phyloP scores from a whole-genome alignment of 2,797 vertebrate species.

The Malacoctenus gilli region DNA sequence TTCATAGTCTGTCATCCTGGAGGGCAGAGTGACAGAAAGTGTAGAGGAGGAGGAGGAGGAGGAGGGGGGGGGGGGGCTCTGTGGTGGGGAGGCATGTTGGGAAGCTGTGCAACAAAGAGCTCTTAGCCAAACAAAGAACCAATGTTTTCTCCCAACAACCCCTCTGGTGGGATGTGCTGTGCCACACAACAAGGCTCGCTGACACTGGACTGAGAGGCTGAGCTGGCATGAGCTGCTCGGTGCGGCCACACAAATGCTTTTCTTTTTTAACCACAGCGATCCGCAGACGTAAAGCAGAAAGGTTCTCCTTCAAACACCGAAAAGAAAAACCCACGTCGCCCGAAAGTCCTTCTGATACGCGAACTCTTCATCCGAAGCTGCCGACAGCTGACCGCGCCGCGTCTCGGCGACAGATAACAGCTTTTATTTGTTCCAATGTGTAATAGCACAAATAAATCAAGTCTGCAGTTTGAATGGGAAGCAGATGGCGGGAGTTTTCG shows the following conservation, averaged over 20 bases:
- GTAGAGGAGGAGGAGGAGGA: conserved; percentile 6
- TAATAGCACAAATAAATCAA: conserved; percentile 72
- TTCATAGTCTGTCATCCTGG: conserved; percentile 49
- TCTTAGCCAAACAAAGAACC: conserved; percentile 61
- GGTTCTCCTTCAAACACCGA: too few species aligned
- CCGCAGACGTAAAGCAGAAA: too few species aligned
- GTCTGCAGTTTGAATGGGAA: conserved; percentile 72
- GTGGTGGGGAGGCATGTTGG: conserved; percentile 58
- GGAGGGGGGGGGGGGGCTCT: conserved; percentile 29
- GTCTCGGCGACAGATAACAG: conserved; percentile 51
- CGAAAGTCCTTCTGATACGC: too few species aligned
- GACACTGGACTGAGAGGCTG: too few species aligned
- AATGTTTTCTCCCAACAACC: conserved; percentile 59
- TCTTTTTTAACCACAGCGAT: too few species aligned
- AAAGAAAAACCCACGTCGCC: too few species aligned
- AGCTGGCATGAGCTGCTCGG: too few species aligned
- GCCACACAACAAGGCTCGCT: conserved; percentile 42
- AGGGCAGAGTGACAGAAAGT: conserved; percentile 40
- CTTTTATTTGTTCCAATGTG: conserved; percentile 76
- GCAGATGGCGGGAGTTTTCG: conserved; percentile 74
- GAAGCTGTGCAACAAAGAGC: conserved; percentile 61
- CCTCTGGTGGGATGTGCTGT: conserved; percentile 44
- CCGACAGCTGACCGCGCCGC: too few species aligned
- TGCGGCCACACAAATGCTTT: too few species aligned
- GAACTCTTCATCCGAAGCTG: too few species aligned